phyloP scores from a whole-genome alignment of 2,113 vertebrate genomes.

The Perca schrenkii region DNA sequence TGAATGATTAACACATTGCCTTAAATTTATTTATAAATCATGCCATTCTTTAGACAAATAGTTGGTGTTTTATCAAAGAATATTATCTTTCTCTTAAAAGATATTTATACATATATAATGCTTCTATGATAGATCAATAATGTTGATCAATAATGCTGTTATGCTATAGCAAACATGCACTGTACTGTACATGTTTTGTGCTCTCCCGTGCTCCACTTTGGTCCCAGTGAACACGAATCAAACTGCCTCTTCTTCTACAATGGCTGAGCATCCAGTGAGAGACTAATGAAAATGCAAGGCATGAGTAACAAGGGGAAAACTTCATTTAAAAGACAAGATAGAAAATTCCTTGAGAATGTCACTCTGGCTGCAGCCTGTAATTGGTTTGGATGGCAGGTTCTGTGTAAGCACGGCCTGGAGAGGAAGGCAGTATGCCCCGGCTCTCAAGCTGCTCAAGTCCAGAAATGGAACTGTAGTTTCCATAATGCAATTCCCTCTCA shows the following conservation, averaged over 20 bases:
- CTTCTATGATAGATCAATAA: neutral
- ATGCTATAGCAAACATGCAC: neutral
- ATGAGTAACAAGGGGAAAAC: conserved; percentile 78
- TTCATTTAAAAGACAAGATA: conserved; percentile 82
- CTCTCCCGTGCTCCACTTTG: conserved; percentile 65
- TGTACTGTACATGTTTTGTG: conserved; percentile 21
- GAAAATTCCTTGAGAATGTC: conserved; percentile 74
- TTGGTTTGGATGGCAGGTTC: conserved; percentile 74
- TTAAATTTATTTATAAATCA: conserved; percentile 38
- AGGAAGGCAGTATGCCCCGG: conserved; percentile 31
- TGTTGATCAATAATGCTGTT: neutral
- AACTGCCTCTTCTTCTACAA: conserved; percentile 65
- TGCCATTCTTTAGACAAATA: neutral
- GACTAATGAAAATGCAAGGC: conserved; percentile 76
- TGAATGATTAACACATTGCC: conserved; percentile 47
- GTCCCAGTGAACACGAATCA: conserved; percentile 72
- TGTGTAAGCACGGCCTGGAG: conserved; percentile 39
- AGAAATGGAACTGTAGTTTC: conserved; percentile 57
- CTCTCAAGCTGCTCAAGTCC: conserved; percentile 44
- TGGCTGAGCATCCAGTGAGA: conserved; percentile 60
- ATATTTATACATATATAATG: neutral
- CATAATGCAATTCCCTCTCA: conserved; percentile 46
- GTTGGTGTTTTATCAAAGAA: neutral
- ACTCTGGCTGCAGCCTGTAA: conserved; percentile 68
- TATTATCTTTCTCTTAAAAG: neutral